Evolutionary conservation across 1,140 invertebrate species (phyloP), one percentile per base, ranked within the genome.

Genomic region (Neotoxoptera formosana): DNA sequence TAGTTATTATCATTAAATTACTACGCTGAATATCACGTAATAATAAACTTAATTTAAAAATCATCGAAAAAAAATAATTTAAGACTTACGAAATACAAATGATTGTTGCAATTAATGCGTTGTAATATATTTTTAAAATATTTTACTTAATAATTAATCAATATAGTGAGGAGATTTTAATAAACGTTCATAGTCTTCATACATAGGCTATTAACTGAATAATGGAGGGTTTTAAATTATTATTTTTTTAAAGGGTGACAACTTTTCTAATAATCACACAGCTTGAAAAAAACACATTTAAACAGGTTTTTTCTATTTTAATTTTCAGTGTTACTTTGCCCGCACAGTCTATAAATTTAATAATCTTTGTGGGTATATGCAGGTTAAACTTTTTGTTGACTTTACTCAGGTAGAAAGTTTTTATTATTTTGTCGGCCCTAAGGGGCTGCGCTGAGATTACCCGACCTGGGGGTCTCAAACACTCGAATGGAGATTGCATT

Each of bases 401-500:
- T 86, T 53, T 41, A 34, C 1, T 34, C 81, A 93, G 51, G 81
- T 86, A 45, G 56, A 93, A 93, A 93, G 91, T 86, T 93, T 93
- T 93, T 93, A 93, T 93, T 86, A 86, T 93, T 93, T 56, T 53
- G 91, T n/a, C 51, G 48, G 36, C 34, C 91, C 51, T 56, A 25
- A 56, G 48, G 91, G 91, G 60, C n/a, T 36, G 90, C 14, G n/a
- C 45, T 17, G 90, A 81, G 81, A 84, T 86, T 93, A 93, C 81
- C 21, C 81, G 48, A 83, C 81, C 34, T 41, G 34, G n/a, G 20
- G 91, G 90, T 91, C 45, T 51, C 67, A 81, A 25, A 60, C 34
- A 56, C 91, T 93, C 48, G 7, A 86, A 81, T 93, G 81, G 48
- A 93, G 81, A 93, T 93, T 60, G 81, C 91, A 48, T 83, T 93